A percentile compares a stretch with the other conserved stretches of the same genome.
These are phyloP conservation scores for Paramormyrops kingsleyae DNA, from an alignment of 2,113 vertebrate species.

Conservation along the genomic window DNA sequence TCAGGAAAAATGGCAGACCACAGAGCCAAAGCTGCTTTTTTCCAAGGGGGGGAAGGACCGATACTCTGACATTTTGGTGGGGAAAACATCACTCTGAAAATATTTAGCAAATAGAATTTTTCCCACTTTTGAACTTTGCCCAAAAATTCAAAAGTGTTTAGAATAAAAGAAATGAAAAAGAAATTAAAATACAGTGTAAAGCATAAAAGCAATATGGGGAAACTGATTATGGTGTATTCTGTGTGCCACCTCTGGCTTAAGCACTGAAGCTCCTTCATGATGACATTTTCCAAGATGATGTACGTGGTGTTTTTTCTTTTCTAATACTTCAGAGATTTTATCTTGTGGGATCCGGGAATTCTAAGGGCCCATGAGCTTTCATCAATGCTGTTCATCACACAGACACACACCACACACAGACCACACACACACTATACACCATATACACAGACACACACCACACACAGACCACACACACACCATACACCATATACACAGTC, in stretches of 20 bases:
- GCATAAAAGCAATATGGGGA: neutral
- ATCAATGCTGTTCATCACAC: neutral
- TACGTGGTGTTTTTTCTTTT: neutral
- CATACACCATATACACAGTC: neutral
- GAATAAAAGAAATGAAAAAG: neutral
- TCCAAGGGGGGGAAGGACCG: neutral
- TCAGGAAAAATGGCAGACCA: neutral
- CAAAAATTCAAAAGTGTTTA: neutral
- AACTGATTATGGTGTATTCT: neutral
- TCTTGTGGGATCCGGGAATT: neutral
- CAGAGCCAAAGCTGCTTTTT: neutral
- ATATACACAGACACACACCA: too few relatives aligned
- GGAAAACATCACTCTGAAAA: neutral
- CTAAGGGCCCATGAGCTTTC: neutral
- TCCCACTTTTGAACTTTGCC: neutral
- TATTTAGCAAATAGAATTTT: neutral
- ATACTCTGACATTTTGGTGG: neutral
- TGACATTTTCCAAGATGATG: neutral
- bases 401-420: neutral
- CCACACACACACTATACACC: too few relatives aligned
- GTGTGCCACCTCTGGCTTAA: neutral
- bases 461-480: constrained; percentile 23
- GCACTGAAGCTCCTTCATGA: neutral
- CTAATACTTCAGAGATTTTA: neutral
- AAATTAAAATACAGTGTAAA: neutral